These are phyloP conservation scores for Agriopis aurantiaria DNA, from an alignment of 2,888 invertebrate genomes.

Conservation along the genomic window DNA sequence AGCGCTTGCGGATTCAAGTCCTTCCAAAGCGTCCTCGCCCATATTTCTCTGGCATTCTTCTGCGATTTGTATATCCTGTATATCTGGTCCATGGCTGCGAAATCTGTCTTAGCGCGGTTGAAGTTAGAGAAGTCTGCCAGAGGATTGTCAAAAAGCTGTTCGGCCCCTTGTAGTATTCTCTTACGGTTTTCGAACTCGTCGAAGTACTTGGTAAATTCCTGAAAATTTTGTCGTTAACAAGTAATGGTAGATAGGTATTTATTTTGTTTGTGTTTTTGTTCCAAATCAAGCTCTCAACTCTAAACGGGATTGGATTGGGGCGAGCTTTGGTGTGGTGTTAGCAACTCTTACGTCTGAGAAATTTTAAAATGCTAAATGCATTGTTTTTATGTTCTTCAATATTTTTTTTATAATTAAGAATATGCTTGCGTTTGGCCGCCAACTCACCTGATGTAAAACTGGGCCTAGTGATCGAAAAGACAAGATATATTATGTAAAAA, in stretches of 20 bases:
- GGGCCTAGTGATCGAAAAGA: too few species aligned
- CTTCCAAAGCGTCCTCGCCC: conserved; percentile 96
- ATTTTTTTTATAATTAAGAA: too few species aligned
- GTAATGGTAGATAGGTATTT: background rate
- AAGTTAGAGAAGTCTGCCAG: conserved; percentile 94
- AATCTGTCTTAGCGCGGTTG: conserved; percentile 88
- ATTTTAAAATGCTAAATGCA: too few species aligned
- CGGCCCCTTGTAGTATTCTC: conserved; percentile 87
- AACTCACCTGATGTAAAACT: too few species aligned
- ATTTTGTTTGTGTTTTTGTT: too few species aligned
- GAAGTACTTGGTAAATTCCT: conserved; percentile 89
- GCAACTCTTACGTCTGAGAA: too few species aligned
- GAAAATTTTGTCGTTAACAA: conserved; percentile 24
- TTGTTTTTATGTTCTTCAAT: too few species aligned
- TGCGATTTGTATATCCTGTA: conserved; percentile 93
- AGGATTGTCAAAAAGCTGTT: conserved; percentile 95
- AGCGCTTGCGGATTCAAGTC: conserved; percentile 94
- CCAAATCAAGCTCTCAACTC: too few species aligned
- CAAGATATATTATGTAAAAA: too few species aligned
- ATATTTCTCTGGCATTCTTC: conserved; percentile 91
- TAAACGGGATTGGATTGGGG: too few species aligned
- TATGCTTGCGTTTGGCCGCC: too few species aligned
- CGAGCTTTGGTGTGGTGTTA: too few species aligned
- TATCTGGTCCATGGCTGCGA: conserved; percentile 88
- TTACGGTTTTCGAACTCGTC: conserved; percentile 89